Evolutionary conservation across 1,140 invertebrate genomes (phyloP), one percentile per base, ranked within the genome.

Genomic region (Drosophila miranda): DNA sequence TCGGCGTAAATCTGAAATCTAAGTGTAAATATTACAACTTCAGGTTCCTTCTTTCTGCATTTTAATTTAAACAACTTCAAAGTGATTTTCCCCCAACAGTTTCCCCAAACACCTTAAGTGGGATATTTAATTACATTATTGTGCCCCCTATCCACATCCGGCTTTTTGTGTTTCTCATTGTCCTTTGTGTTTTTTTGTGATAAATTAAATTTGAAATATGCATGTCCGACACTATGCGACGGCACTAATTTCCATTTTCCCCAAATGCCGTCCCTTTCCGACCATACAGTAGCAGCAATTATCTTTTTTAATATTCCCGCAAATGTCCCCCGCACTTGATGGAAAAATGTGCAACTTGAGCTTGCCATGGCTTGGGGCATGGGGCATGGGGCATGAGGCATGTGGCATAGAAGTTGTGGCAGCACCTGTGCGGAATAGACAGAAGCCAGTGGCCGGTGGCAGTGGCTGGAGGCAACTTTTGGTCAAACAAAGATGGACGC

Each of bases 201-300:
- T 81, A 86, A 81, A 81, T 87, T 66, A 58, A 71, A 81, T 86
- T 74, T 81, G 61, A 81, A 81, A 81, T 80, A 64, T 63, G 81
- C 45, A 38, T 38, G 34, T 38, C 34, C 34, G 34, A 64, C 73
- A 86, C 84, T 76, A 79, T 59, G 72, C 26, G 9, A 9, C 46
- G 60, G 60, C 64, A 75, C 64, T 78, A 82, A 82, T 75, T 78
- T 71, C 21, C 51, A 49, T 54, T 34, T 34, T 0, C 28, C 26
- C 28, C 7, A 6, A 6, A 28, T 7, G 7, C 19, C 19, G 19
- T 9, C 8, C 34, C 34, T 11, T 9, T 0, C 1, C 9, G 1
- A 0, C 34, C 34, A 13, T 3, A 48, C 41, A 55, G 48, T 44
- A 26, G 8, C 14, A 38, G 72, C 80, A 84, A 84, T 80, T 84